These are phyloP conservation scores for Priocnemis perturbator DNA, from an alignment of 2,888 invertebrate genomes.

Conservation along the genomic window DNA sequence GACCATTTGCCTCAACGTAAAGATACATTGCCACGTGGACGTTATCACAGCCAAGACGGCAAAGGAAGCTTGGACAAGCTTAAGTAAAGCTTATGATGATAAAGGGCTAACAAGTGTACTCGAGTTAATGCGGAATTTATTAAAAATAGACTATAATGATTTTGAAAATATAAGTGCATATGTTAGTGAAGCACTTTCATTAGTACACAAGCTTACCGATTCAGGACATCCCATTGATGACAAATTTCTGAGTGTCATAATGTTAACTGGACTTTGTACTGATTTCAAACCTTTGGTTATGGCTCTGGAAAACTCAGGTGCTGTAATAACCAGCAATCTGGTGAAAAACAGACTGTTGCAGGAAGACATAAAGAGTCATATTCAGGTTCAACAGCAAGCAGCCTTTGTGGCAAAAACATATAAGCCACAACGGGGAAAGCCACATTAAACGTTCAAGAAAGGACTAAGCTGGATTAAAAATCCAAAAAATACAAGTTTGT, in stretches of 20 bases:
- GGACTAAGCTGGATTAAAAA: no score
- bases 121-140: not conserved
- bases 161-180: not conserved
- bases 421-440: no score
- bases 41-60: not conserved
- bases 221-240: constrained; percentile 3
- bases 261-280: not conserved
- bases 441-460: no score
- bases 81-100: not conserved
- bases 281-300: constrained; percentile 13
- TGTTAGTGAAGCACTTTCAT: constrained; percentile 1
- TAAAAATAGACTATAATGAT: not conserved
- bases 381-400: no score
- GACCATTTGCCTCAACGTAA: not conserved
- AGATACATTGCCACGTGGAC: not conserved
- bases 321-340: not conserved
- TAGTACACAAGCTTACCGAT: not conserved
- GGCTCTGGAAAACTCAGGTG: constrained; percentile 9
- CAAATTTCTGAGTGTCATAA: constrained; percentile 1
- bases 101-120: not conserved
- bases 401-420: no score
- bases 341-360: no score
- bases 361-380: no score
- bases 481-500: no score
- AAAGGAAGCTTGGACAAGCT: not conserved